Percentiles rank a stretch among this genome's conserved stretches.
These are phyloP conservation scores for Drosophila seclusa DNA, from an alignment of 2,888 invertebrate species.

Conservation along the genomic window DNA sequence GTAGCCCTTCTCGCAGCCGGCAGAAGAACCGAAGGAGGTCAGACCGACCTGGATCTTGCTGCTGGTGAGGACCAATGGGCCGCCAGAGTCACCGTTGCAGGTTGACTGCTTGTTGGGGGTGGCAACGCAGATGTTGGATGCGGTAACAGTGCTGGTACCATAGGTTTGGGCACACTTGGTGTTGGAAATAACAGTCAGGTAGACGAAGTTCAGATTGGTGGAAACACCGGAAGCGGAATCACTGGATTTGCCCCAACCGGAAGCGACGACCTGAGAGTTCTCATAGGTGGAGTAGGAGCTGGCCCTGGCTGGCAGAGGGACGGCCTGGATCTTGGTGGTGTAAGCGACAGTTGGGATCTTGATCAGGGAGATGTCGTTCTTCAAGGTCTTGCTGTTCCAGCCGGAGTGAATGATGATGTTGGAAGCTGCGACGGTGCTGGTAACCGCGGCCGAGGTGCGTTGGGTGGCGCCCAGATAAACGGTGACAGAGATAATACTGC, in stretches of 20 bases:
- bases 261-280: slow-evolving; percentile 33
- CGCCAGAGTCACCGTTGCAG: slow-evolving; percentile 83
- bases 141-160: slow-evolving; percentile 69
- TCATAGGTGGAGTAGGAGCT: slow-evolving; percentile 52
- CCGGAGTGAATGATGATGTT: slow-evolving; percentile 82
- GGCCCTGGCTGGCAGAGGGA: slow-evolving; percentile 41
- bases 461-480: slow-evolving; percentile 73
- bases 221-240: slow-evolving; percentile 70
- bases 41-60: slow-evolving; percentile 66
- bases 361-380: slow-evolving; percentile 75
- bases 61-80: slow-evolving; percentile 69
- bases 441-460: slow-evolving; percentile 65
- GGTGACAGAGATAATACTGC: slow-evolving; percentile 60
- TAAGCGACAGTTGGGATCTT: slow-evolving; percentile 46
- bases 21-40: slow-evolving; percentile 77
- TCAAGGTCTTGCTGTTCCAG: slow-evolving; percentile 56
- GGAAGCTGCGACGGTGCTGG: slow-evolving; percentile 28
- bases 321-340: slow-evolving; percentile 18
- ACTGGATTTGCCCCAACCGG: slow-evolving; percentile 72
- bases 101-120: slow-evolving; percentile 65
- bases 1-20: slow-evolving; percentile 73
- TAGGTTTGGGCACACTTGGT: slow-evolving; percentile 81
- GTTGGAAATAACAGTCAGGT: slow-evolving; percentile 72
- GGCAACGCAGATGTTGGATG: slow-evolving; percentile 61
- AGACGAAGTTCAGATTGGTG: slow-evolving; percentile 42